These are phyloP conservation scores for Anagyrus pseudococci DNA, from an alignment of 2,888 invertebrate species.

Conservation along the genomic window DNA sequence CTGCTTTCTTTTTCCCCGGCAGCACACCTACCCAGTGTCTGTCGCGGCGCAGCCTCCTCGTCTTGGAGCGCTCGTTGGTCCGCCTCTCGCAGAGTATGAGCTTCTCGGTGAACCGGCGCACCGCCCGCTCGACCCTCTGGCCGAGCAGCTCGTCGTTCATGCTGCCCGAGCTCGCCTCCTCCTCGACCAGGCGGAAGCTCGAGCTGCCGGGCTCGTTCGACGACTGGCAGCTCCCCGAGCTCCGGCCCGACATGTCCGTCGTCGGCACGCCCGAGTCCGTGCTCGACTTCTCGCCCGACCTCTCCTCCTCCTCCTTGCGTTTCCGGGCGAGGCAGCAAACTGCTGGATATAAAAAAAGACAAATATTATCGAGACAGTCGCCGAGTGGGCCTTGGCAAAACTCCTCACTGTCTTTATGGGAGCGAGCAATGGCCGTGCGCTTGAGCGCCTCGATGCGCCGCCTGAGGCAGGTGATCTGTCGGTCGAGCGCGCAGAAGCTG, in stretches of 20 bases:
- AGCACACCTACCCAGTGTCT: constrained; percentile 6
- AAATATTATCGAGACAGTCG: too few relatives aligned
- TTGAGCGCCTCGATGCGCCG: neutral
- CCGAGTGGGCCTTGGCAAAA: too few relatives aligned
- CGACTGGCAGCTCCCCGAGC: neutral
- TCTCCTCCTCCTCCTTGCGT: neutral
- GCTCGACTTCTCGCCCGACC: constrained; percentile 3
- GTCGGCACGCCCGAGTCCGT: constrained; percentile 46
- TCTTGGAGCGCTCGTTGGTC: constrained; percentile 26
- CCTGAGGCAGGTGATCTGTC: neutral
- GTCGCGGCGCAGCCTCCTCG: constrained; percentile 1
- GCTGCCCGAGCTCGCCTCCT: neutral
- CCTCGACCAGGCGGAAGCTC: neutral
- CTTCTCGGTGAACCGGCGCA: constrained; percentile 46
- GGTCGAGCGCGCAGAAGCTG: neutral
- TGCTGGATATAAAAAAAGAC: too few relatives aligned
- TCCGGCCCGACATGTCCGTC: constrained; percentile 34
- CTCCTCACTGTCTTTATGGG: neutral
- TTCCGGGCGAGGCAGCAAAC: neutral
- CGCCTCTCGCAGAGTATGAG: constrained; percentile 46
- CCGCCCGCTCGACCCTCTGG: constrained; percentile 46
- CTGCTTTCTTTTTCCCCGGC: too few relatives aligned
- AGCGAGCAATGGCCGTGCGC: neutral
- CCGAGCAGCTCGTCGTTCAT: constrained; percentile 35
- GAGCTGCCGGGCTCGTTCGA: neutral